A percentile compares a stretch with the other conserved stretches of the same genome.
These are phyloP conservation scores for Podarcis cretensis DNA, from an alignment of 2,113 vertebrate genomes.

Conservation along the genomic window DNA sequence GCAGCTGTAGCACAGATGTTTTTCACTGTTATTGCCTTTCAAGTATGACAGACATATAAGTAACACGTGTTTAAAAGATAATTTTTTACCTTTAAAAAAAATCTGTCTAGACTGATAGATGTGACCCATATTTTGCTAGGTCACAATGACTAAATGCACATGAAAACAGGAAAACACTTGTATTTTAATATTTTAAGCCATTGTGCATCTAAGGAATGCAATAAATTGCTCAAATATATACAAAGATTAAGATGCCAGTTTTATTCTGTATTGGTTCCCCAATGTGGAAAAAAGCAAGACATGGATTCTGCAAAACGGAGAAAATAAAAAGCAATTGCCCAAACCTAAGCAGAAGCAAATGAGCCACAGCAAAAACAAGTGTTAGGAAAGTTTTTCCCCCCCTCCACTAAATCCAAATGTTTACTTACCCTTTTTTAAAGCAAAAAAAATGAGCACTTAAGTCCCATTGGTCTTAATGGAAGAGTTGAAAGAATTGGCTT, in stretches of 20 bases:
- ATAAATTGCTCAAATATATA: conserved; percentile 9
- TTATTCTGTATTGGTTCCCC: conserved; percentile 21
- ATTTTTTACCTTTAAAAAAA: conserved; percentile 60
- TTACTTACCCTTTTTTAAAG: not conserved
- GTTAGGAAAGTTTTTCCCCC: not conserved
- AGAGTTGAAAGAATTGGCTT: not conserved
- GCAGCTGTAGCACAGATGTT: conserved; percentile 75
- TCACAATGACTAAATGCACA: conserved; percentile 54
- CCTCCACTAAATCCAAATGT: not conserved
- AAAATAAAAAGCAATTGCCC: not conserved
- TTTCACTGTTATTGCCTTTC: conserved; percentile 28
- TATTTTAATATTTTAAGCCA: conserved; percentile 38
- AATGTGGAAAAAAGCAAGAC: conserved; percentile 24
- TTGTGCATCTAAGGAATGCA: conserved; percentile 34
- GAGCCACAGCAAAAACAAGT: not conserved
- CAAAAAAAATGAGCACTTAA: not conserved
- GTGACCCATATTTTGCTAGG: conserved; percentile 66
- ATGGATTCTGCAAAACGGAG: not conserved
- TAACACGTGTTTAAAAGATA: conserved; percentile 42
- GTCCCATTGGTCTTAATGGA: not conserved
- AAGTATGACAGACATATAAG: conserved; percentile 56
- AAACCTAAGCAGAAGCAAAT: not conserved
- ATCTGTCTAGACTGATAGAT: conserved; percentile 74
- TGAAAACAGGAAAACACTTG: conserved; percentile 53
- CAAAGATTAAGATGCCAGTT: conserved; percentile 21